These are phyloP conservation scores for Kryptopterus vitreolus DNA, from an alignment of 2,797 vertebrate genomes.

Conservation along the genomic window DNA sequence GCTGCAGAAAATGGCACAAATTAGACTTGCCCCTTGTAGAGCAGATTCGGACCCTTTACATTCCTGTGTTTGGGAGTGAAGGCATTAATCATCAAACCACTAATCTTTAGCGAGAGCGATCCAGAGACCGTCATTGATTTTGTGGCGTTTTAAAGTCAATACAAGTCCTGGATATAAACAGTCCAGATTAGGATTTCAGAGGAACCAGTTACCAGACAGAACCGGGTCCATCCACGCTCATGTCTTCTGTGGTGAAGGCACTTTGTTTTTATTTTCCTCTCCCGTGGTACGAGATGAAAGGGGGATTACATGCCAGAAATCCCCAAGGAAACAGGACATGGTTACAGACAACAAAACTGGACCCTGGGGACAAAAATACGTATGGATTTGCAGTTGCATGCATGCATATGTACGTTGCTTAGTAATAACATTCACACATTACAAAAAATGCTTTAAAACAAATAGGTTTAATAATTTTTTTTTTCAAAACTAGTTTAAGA, in stretches of 20 bases:
- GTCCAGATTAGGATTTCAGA: no score
- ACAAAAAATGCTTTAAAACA: no score
- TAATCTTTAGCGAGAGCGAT: not conserved
- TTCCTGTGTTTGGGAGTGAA: not conserved
- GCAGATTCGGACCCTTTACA: not conserved
- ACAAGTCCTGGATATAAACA: not conserved
- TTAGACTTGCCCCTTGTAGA: not conserved
- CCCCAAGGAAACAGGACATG: conserved; percentile 2
- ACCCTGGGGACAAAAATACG: not conserved
- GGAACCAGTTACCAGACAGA: not conserved
- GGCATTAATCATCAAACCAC: not conserved
- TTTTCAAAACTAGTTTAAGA: not conserved
- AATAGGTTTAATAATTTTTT: not conserved
- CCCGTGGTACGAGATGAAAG: not conserved
- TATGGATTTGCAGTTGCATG: not conserved
- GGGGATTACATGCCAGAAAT: not conserved
- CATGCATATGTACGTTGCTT: not conserved
- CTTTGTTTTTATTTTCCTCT: not conserved
- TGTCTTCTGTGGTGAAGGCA: not conserved
- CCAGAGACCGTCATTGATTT: not conserved
- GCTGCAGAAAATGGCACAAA: not conserved
- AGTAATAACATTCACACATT: no score
- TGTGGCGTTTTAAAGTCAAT: not conserved
- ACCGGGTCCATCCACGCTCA: no score
- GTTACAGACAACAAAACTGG: not conserved